phyloP scores from a whole-genome alignment of 30 jellyfish, hydroid and myxozoan species.

The Aurelia sp. region DNA sequence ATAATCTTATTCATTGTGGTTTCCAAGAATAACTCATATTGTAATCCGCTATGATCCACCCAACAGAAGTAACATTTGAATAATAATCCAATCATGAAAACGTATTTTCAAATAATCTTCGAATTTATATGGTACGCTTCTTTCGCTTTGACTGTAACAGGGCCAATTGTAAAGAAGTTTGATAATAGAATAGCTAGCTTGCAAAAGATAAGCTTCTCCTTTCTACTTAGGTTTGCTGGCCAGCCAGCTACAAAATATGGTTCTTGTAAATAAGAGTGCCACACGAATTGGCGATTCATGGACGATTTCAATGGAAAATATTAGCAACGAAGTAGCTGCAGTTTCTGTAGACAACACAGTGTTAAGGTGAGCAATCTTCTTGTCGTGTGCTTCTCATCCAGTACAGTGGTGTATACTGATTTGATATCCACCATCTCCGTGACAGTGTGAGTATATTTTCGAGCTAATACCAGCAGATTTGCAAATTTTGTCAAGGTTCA shows the following conservation, averaged over 20 bases:
- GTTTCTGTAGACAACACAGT: conserved; percentile 21
- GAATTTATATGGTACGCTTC: too few species aligned
- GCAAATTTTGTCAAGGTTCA: background rate
- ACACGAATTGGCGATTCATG: conserved; percentile 72
- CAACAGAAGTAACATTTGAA: too few species aligned
- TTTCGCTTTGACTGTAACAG: too few species aligned
- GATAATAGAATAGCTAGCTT: background rate
- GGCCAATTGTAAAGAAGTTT: too few species aligned
- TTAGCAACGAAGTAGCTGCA: background rate
- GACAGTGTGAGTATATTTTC: background rate
- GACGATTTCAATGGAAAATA: conserved; percentile 42
- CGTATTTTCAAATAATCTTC: too few species aligned
- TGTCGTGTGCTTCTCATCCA: background rate
- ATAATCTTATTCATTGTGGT: too few species aligned
- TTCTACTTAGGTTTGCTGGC: conserved; percentile 29
- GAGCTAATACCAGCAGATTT: background rate
- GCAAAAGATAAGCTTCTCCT: background rate
- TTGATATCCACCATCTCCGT: background rate
- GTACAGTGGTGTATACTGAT: background rate
- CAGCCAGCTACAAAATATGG: conserved; percentile 14
- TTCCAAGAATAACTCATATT: too few species aligned
- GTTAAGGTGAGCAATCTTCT: conserved; percentile 7
- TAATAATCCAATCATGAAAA: too few species aligned
- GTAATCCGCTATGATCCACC: too few species aligned
- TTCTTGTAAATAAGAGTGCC: conserved; percentile 19